These are phyloP conservation scores for Apamea sordens DNA, from an alignment of 2,888 invertebrate genomes.

Conservation along the genomic window DNA sequence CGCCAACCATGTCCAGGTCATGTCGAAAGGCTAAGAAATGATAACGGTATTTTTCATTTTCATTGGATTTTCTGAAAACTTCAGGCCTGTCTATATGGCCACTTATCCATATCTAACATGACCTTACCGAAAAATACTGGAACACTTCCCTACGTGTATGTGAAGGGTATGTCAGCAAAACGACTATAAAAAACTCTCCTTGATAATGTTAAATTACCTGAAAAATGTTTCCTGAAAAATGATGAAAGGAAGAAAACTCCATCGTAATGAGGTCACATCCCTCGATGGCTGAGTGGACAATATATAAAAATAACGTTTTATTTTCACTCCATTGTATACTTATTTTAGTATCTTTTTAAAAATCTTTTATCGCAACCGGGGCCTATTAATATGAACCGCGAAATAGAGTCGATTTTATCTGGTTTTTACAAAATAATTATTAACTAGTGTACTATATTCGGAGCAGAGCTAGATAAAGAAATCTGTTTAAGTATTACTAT, in stretches of 20 bases:
- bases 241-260: conserved; percentile 33
- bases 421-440: not conserved
- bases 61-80: not conserved
- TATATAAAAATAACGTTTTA: conserved; percentile 60
- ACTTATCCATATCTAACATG: not conserved
- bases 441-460: not conserved
- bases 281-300: conserved; percentile 51
- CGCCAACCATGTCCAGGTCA: not conserved
- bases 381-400: not conserved
- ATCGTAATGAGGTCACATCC: conserved; percentile 58
- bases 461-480: not conserved
- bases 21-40: not conserved
- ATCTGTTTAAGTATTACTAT: not conserved
- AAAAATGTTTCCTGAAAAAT: conserved; percentile 44
- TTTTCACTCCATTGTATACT: conserved; percentile 47
- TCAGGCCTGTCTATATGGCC: not conserved
- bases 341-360: conserved; percentile 28
- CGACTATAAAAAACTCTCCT: conserved; percentile 24
- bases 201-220: conserved; percentile 38
- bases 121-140: not conserved
- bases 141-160: not conserved
- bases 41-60: not conserved
- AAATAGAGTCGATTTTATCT: not conserved
- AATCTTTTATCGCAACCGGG: not conserved
- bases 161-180: not conserved